These are phyloP conservation scores for Zaprionus bogoriensis DNA, from an alignment of 2,888 invertebrate species.

Conservation along the genomic window DNA sequence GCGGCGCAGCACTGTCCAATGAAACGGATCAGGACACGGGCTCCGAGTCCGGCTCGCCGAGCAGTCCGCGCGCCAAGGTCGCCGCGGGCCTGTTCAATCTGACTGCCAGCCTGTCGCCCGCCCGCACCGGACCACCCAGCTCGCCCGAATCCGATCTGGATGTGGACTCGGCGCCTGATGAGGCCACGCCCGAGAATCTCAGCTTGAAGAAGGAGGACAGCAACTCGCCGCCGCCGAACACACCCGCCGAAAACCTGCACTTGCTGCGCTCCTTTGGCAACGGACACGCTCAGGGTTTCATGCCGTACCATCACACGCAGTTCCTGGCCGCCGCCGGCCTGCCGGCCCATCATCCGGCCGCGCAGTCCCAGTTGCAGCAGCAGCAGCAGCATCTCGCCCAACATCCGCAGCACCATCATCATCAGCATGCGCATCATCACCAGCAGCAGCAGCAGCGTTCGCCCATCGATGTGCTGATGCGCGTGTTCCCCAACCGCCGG, in stretches of 20 bases:
- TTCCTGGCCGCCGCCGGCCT: constrained; percentile 77
- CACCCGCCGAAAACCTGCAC: constrained; percentile 81
- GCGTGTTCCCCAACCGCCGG: constrained; percentile 94
- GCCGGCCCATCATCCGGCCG: constrained; percentile 71
- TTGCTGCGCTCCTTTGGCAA: constrained; percentile 80
- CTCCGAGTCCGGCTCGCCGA: constrained; percentile 82
- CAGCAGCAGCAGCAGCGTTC: constrained; percentile 85
- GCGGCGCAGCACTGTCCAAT: constrained; percentile 81
- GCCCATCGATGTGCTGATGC: constrained; percentile 93
- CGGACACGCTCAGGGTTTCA: constrained; percentile 82
- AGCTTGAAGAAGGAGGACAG: constrained; percentile 88
- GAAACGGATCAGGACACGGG: constrained; percentile 83
- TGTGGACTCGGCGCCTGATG: constrained; percentile 83
- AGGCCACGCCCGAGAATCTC: constrained; percentile 90
- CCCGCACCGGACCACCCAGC: constrained; percentile 82
- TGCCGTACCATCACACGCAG: constrained; percentile 83
- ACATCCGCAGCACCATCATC: constrained; percentile 63
- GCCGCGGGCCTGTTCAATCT: constrained; percentile 76
- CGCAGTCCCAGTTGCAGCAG: constrained; percentile 59
- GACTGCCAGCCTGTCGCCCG: constrained; percentile 81
- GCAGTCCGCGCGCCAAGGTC: constrained; percentile 81
- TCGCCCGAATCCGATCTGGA: constrained; percentile 83
- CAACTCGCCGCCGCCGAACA: constrained; percentile 82
- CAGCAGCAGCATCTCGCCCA: constrained; percentile 47
- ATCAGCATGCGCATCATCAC: constrained; percentile 50